These are phyloP conservation scores for Thaumatotibia leucotreta DNA, from an alignment of 1,140 invertebrate genomes.

Conservation along the genomic window DNA sequence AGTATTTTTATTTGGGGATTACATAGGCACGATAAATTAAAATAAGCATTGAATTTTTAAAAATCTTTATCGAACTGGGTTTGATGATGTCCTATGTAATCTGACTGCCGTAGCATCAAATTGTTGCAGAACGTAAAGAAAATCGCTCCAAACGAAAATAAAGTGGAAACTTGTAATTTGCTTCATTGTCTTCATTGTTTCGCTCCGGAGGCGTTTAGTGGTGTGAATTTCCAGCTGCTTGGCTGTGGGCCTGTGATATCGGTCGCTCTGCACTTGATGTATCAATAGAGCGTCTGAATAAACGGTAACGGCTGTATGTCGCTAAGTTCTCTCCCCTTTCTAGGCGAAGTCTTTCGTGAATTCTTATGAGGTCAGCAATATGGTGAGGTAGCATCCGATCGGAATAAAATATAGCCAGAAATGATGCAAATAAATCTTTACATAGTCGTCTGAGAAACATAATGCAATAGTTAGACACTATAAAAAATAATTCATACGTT, in stretches of 20 bases:
- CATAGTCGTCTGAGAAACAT: constrained; percentile 51
- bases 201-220: too few species aligned
- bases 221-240: not conserved
- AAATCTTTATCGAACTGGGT: not conserved
- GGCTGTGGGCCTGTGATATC: not conserved
- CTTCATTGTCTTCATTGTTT: too few species aligned
- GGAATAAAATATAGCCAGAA: constrained; percentile 33
- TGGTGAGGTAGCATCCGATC: constrained; percentile 40
- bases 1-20: not conserved
- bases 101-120: not conserved
- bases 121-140: not conserved
- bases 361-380: constrained; percentile 41
- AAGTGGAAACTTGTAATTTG: too few species aligned
- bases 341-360: constrained; percentile 33
- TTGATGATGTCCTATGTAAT: not conserved
- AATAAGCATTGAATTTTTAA: too few species aligned
- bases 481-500: constrained; percentile 58
- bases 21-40: too few species aligned
- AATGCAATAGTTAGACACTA: constrained; percentile 45
- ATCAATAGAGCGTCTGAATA: constrained; percentile 22
- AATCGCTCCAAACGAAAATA: not conserved
- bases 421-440: constrained; percentile 44
- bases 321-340: constrained; percentile 35
- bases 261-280: not conserved
- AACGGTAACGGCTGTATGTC: constrained; percentile 36